A percentile compares a stretch with the other conserved stretches of the same genome.
These are phyloP conservation scores for Macrobrachium rosenbergii DNA, from an alignment of 1,140 invertebrate genomes.

Conservation along the genomic window DNA sequence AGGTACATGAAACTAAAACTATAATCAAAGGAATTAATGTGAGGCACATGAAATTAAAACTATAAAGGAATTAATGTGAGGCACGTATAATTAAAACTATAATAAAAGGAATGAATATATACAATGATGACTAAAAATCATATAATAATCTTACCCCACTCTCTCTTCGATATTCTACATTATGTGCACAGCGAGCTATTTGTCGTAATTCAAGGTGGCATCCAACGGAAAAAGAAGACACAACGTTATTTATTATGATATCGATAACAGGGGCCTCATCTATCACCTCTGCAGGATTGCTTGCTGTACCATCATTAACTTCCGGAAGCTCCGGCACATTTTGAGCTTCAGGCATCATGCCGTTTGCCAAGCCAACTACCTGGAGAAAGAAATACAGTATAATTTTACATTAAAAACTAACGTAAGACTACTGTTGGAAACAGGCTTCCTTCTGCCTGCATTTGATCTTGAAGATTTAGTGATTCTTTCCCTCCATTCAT, in stretches of 20 bases:
- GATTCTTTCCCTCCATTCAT: no score
- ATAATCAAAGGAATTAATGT: no score
- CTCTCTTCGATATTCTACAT: slow-evolving; percentile 96
- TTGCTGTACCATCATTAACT: slow-evolving; percentile 20
- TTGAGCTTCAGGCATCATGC: no score
- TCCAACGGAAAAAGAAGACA: slow-evolving; percentile 96
- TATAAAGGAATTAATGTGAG: background rate
- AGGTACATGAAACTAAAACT: no score
- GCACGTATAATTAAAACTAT: no score
- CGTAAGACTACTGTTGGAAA: no score
- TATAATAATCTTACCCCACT: slow-evolving; percentile 80
- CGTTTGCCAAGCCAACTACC: no score
- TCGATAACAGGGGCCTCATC: slow-evolving; percentile 81
- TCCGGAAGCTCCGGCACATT: background rate
- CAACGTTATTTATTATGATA: slow-evolving; percentile 98
- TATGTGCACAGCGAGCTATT: slow-evolving; percentile 91
- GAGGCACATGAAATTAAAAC: background rate
- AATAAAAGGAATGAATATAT: background rate
- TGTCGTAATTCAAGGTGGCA: slow-evolving; percentile 97
- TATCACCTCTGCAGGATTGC: background rate
- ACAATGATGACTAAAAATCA: background rate
- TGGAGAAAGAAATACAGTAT: no score
- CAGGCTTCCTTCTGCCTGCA: no score
- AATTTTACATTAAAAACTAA: no score
- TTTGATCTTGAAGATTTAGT: no score